Percentiles rank a stretch among this genome's conserved stretches.
Conservation (phyloP, 1,140 invertebrate species). For the Papilio dardanus region DNA sequence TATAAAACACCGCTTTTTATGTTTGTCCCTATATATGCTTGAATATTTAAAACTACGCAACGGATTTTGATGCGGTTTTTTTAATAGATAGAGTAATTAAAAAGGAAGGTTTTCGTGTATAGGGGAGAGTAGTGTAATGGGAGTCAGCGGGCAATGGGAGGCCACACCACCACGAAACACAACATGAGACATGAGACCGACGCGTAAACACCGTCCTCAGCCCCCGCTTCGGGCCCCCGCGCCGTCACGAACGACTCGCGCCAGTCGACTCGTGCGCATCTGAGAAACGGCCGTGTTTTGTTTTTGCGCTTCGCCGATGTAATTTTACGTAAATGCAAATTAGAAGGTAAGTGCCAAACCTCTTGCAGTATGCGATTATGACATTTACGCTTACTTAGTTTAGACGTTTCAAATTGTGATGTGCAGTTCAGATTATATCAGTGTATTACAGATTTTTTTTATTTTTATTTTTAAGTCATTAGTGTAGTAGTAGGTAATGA, state of each 20-base stretch:
- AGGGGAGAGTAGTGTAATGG: too few relatives aligned
- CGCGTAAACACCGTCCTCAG: constrained; percentile 25
- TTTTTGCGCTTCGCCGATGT: constrained; percentile 44
- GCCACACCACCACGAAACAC: background rate
- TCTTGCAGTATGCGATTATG: constrained; percentile 42
- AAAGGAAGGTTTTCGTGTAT: too few relatives aligned
- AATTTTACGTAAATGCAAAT: constrained; percentile 46
- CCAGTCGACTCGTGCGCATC: constrained; percentile 25
- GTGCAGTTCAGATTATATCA: constrained; percentile 42
- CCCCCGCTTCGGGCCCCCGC: constrained; percentile 18
- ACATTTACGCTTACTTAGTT: constrained; percentile 33
- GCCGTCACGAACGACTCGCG: constrained; percentile 33
- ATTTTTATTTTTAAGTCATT: constrained; percentile 40
- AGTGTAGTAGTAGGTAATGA: constrained; percentile 46
- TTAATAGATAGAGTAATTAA: too few relatives aligned
- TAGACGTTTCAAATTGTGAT: constrained; percentile 43
- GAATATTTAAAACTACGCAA: too few relatives aligned
- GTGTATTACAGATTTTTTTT: constrained; percentile 38
- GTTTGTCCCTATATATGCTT: too few relatives aligned
- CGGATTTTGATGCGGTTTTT: too few relatives aligned
- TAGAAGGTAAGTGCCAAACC: constrained; percentile 48
- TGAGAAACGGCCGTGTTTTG: constrained; percentile 40
- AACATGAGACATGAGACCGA: background rate
- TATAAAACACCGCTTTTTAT: too few relatives aligned
- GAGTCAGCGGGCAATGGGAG: too few relatives aligned